phyloP scores from a whole-genome alignment of 2,797 vertebrate species.

The Enteromius treurensis region DNA sequence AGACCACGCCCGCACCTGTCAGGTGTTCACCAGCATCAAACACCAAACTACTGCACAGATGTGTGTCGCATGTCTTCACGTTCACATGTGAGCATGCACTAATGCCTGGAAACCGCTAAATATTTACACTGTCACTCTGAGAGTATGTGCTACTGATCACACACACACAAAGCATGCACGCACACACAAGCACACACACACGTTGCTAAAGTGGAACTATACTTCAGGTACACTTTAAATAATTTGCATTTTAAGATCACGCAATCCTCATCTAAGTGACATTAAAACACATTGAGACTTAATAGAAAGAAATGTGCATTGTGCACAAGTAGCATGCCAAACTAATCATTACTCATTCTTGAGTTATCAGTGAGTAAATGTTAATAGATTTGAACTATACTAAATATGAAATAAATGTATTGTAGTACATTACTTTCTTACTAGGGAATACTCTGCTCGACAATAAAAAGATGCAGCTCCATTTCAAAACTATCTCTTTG shows the following conservation, averaged over 20 bases:
- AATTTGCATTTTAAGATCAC: too few species aligned
- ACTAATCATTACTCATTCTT: too few species aligned
- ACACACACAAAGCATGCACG: neutral
- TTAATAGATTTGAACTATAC: too few species aligned
- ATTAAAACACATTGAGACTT: too few species aligned
- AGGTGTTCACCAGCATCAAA: conserved; percentile 65
- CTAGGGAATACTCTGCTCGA: neutral
- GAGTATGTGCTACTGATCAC: conserved; percentile 6
- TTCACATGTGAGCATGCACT: conserved; percentile 60
- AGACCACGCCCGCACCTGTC: conserved; percentile 83
- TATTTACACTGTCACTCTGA: conserved; percentile 62
- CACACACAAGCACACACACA: conserved; percentile 9
- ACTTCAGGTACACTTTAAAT: too few species aligned
- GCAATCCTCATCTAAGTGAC: too few species aligned
- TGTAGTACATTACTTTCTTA: too few species aligned
- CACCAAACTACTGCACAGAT: conserved; percentile 53
- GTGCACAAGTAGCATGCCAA: too few species aligned
- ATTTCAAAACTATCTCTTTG: neutral
- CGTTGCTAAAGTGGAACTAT: too few species aligned
- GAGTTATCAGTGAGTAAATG: too few species aligned
- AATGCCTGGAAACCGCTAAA: conserved; percentile 67
- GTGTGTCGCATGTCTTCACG: conserved; percentile 46
- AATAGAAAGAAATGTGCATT: too few species aligned
- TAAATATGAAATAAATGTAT: too few species aligned
- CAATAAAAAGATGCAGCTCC: neutral